Conservation (phyloP, 2,888 invertebrate species). For the Ectobius pallidus region DNA sequence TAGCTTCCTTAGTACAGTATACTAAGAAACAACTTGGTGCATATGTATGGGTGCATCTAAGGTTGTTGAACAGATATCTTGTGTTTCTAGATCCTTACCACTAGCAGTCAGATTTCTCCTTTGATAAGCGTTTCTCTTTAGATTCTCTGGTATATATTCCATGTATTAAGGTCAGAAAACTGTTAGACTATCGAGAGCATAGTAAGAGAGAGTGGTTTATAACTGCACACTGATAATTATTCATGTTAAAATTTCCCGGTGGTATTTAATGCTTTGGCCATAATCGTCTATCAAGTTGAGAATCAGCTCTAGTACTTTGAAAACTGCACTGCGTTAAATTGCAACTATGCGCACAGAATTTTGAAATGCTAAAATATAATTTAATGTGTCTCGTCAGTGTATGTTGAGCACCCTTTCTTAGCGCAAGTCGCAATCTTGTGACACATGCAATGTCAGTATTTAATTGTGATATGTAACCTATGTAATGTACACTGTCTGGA, state of each 20-base stretch:
- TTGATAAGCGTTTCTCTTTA: background rate
- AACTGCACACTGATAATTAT: background rate
- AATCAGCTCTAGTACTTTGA: background rate
- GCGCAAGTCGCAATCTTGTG: slow-evolving; percentile 20
- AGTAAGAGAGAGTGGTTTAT: background rate
- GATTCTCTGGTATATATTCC: background rate
- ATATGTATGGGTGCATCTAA: background rate
- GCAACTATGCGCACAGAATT: background rate
- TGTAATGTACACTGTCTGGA: background rate
- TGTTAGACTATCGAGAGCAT: too few relatives aligned
- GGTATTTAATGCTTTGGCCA: background rate
- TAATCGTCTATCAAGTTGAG: background rate
- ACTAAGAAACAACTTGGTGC: background rate
- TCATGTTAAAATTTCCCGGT: background rate
- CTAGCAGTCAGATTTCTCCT: background rate
- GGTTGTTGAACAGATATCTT: background rate
- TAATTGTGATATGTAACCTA: slow-evolving; percentile 38
- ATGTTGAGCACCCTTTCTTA: slow-evolving; percentile 3
- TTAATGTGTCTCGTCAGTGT: slow-evolving; percentile 21
- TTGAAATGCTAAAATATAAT: background rate
- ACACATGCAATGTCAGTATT: slow-evolving; percentile 35
- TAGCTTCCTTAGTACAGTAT: background rate
- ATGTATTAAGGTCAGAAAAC: background rate
- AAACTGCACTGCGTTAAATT: background rate
- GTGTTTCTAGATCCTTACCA: background rate